Conservation (phyloP, 2,113 vertebrate genomes). For the Trichomycterus rosablanca region DNA sequence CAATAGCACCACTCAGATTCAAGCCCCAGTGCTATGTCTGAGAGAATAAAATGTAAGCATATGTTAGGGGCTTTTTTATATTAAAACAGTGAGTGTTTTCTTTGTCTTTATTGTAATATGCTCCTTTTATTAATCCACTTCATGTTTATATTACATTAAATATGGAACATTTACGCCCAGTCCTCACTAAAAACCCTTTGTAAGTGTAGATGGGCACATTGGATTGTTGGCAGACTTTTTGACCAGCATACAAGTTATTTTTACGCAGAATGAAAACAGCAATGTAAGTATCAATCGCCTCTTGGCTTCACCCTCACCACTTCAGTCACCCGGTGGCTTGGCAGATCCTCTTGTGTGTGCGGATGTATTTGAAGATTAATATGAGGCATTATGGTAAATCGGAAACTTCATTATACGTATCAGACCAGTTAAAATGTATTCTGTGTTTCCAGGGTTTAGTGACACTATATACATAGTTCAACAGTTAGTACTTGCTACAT, state of each 20-base stretch:
- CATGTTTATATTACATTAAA: background rate
- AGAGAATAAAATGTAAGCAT: too few species aligned
- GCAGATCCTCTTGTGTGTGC: constrained; percentile 6
- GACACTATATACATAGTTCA: too few species aligned
- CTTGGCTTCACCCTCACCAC: background rate
- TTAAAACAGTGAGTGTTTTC: constrained; percentile 49
- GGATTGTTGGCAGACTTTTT: constrained; percentile 56
- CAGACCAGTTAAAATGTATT: background rate
- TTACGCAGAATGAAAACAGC: constrained; percentile 39
- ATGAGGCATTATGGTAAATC: constrained; percentile 10
- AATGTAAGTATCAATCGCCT: constrained; percentile 18
- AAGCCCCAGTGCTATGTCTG: too few species aligned
- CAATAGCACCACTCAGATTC: too few species aligned
- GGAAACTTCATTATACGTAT: constrained; percentile 21
- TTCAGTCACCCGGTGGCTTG: constrained; percentile 30
- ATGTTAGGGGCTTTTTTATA: constrained; percentile 26
- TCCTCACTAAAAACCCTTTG: constrained; percentile 20
- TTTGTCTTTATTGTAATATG: too few species aligned
- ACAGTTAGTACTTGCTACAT: too few species aligned
- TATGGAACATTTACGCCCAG: background rate
- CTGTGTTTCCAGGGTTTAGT: too few species aligned
- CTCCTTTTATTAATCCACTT: too few species aligned
- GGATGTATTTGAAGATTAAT: constrained; percentile 21
- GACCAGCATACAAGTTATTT: constrained; percentile 51
- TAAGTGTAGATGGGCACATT: constrained; percentile 48